These are phyloP conservation scores for Chamaea fasciata DNA, from an alignment of 2,113 vertebrate species.

Conservation along the genomic window DNA sequence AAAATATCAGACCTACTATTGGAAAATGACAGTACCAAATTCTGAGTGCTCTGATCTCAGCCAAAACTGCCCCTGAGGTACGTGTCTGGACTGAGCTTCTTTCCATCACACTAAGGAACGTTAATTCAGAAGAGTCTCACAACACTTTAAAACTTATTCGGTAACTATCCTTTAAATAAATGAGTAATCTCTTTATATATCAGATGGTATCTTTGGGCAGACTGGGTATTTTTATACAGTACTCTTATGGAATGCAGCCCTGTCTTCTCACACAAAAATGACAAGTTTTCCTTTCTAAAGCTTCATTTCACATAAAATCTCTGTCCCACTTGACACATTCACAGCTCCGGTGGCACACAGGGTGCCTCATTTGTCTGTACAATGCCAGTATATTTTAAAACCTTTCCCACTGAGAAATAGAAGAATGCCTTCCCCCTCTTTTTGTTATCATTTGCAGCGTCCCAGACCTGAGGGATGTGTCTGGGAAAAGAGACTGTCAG, in stretches of 20 bases:
- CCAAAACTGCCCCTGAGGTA: not conserved
- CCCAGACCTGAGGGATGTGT: not conserved
- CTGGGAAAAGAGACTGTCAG: not conserved
- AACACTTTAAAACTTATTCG: not conserved
- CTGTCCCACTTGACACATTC: not conserved
- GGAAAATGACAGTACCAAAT: not conserved
- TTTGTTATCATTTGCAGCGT: not conserved
- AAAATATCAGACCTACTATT: not conserved
- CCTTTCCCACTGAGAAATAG: not conserved
- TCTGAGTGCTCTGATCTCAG: not conserved
- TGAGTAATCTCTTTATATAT: not conserved
- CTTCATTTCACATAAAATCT: not conserved
- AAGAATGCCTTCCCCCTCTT: not conserved
- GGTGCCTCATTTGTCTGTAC: not conserved
- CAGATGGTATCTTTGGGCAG: not conserved
- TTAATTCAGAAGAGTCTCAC: not conserved
- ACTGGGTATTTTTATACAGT: not conserved
- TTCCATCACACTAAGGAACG: not conserved
- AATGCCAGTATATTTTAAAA: not conserved
- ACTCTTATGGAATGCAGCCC: not conserved
- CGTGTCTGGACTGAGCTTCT: not conserved
- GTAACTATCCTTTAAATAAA: not conserved
- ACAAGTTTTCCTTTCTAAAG: not conserved
- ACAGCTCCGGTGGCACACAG: not conserved
- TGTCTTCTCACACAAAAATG: not conserved